Evolutionary conservation across 1,140 invertebrate species (phyloP), one percentile per base, ranked within the genome.

Genomic region (Thrips palmi): DNA sequence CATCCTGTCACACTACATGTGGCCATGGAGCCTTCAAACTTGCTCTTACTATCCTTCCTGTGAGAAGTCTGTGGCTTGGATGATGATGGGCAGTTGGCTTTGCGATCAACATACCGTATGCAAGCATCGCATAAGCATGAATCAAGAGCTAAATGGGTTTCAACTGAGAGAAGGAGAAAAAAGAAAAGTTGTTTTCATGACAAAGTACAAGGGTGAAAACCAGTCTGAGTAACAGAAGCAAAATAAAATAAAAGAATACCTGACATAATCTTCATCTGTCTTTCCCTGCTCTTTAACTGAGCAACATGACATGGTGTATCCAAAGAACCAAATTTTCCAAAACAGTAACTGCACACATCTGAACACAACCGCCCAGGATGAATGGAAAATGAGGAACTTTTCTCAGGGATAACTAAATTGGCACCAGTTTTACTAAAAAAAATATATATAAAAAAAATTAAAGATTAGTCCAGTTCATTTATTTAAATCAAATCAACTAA

Each of bases 271-370:
- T 80, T 80, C 48, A 74, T 71, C 50, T 80, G 76, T 23, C 76
- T 60, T 33, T 83, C 80, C 6, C 68, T 60, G 20, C 74, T 78
- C 50, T 84, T 85, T 54, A 84, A 74, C 54, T 83, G 78, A 1
- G 77, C 79, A 23, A 86, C 70, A 52, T 86, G 81, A 59, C 81
- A 82, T 0, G 80, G 80, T 0, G 80, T 84, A 47, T 86, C 81
- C 33, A 81, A 70, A 0, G 79, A 68, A 1, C 80, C 80, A 45
- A 86, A 85, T 54, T 83, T 84, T 6, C 78, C 78, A 45, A 77
- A 77, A 49, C 81, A 86, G 49, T 83, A 84, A 45, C 73, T 78
- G 52, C 81, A 86, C 44, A 82, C 75, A 52, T 84, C 79, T 45
- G 73, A 70, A 52, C 80, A 86, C 2, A 79, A 51, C 8, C 79